Evolutionary conservation across 1,140 invertebrate species (phyloP), one percentile per base, ranked within the genome.

Genomic region (Neelides sp.): DNA sequence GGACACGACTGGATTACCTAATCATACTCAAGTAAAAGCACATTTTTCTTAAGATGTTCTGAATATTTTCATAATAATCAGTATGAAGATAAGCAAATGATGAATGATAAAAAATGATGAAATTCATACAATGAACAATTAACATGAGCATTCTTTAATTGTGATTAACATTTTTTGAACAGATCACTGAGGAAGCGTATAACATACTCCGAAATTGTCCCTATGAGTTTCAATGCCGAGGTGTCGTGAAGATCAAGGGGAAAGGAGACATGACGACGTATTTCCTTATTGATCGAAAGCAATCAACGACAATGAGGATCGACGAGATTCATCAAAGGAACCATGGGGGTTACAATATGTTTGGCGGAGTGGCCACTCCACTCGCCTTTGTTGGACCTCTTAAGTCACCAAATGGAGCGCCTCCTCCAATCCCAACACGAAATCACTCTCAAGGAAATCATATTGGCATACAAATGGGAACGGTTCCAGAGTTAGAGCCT

Each of bases 181-280:
- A 75, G 69, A 81, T 86, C 0, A 88, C 85, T 1, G 84, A 88
- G 67, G 85, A 88, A 66, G 83, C 85, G 2, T 83, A 77, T 61
- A 75, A 79, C 62, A 73, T 80, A 5, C 67, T 85, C 10, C 78
- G 77, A 64, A 75, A 77, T 51, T 73, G 79, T 67, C 76, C 80
- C 0, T 85, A 84, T 62, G 78, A 81, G 57, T 83, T 82, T 62
- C 79, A 84, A 37, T 87, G 84, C 62, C 71, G 88, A 40, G 87
- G 87, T 4, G 82, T 81, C 57, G 83, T 92, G 1, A 88, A 88
- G 68, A 86, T 93, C 0, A 93, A 93, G 68, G 87, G 88, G 2
- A 93, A 92, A 68, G 88, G 88, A 4, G 84, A 90, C 57, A 90
- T 93, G 86, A 86, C 84, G 1, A 92, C 89, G 0, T 92, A 91